Base-by-base conservation (phyloP, 1,140 invertebrate species). In the Melanaphis sacchari region DNA sequence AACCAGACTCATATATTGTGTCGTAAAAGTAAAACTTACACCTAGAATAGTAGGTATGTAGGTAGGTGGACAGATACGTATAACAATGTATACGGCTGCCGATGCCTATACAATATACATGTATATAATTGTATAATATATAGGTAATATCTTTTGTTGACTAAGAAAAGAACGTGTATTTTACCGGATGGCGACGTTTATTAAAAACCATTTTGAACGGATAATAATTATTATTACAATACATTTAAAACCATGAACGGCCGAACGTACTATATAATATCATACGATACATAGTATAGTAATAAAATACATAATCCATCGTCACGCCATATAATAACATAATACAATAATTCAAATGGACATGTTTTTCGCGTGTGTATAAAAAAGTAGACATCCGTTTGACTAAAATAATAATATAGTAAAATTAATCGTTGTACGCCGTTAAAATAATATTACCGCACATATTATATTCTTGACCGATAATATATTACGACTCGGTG, bases 301-400 rank as follows among this genome's bases (percentile, higher is more conserved):
- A 38, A 38, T 82, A 40, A 24, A 31, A 52, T 88, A 38, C 36
- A 52, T 38, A 38, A 38, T 54, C n/a, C 36, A 21, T 89, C 87
- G 87, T 89, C 46, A 52, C 36, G 46, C 46, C n/a, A 11, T 46
- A 26, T 87, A 87, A 76, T 31, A 46, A 26, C 38, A 40, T 85
- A 82, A 40, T 85, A 85, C 40, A 43, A 15, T 31, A 85, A 41
- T 85, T 87, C 15, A 43, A n/a, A 87, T 87, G 11, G 24, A 40
- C 41, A 31, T n/a, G 41, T 46, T 9, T 87, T 46, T 87, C 26
- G 41, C 11, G 41, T 21, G 36, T 3, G 40, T 22, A 90, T 21
- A 54, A 89, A 89, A 49, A 90, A 90, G 2, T 59, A 40, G 88
- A 90, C 88, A 59, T 90, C 88, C 88, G 36, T 90, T 59, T 59